phyloP scores from a whole-genome alignment of 2,888 invertebrate species.

The Agrotis segetum region DNA sequence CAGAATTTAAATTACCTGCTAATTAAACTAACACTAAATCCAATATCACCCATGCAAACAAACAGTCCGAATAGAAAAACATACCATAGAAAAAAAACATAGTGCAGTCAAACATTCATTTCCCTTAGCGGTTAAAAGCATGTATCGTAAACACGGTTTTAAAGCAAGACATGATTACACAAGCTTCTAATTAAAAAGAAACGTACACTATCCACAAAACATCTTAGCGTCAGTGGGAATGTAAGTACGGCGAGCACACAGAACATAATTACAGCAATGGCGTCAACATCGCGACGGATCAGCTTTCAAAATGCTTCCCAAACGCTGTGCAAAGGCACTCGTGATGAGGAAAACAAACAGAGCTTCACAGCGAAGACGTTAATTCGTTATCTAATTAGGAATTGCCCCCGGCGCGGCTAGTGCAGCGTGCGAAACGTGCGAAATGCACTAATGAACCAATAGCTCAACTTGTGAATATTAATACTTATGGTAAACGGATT shows the following conservation, averaged over 20 bases:
- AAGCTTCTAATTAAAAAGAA: constrained; percentile 52
- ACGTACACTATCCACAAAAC: constrained; percentile 49
- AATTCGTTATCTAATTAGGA: constrained; percentile 88
- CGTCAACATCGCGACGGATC: constrained; percentile 71
- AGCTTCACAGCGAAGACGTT: constrained; percentile 81
- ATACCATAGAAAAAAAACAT: constrained; percentile 1
- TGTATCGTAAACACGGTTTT: constrained; percentile 21
- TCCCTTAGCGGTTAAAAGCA: constrained; percentile 6
- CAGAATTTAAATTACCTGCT: constrained; percentile 1
- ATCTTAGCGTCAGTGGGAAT: constrained; percentile 43
- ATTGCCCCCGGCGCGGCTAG: constrained; percentile 66
- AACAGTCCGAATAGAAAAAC: neutral
- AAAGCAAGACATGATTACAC: constrained; percentile 30
- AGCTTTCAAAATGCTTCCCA: constrained; percentile 78
- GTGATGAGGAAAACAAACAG: constrained; percentile 82
- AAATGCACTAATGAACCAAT: constrained; percentile 77
- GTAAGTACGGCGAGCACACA: constrained; percentile 33
- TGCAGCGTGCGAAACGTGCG: constrained; percentile 65
- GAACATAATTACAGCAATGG: constrained; percentile 71
- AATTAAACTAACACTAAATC: neutral
- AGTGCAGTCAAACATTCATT: constrained; percentile 9
- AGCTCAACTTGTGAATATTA: constrained; percentile 62
- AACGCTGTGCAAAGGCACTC: constrained; percentile 76
- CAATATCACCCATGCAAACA: neutral
- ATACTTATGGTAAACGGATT: constrained; percentile 55